Evolutionary conservation across 1,140 invertebrate species (phyloP).

Genomic region (Aleiodes sp.): DNA sequence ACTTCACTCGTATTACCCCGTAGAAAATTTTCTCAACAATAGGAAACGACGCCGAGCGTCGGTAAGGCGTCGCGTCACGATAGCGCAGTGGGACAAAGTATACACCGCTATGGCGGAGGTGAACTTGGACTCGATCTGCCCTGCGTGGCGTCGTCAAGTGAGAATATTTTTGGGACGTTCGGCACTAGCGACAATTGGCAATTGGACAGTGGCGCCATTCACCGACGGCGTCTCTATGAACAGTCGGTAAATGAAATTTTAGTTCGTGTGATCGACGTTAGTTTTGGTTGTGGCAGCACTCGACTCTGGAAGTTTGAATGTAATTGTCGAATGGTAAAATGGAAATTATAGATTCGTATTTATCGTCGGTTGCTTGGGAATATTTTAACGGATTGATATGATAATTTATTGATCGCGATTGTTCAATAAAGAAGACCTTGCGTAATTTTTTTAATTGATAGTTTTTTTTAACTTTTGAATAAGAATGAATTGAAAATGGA

Average conservation of each 20-base stretch:
- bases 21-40: slow-evolving; percentile 34
- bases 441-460: too few species aligned
- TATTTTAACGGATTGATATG: too few species aligned
- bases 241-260: not conserved
- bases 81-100: slow-evolving; percentile 47
- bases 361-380: too few species aligned
- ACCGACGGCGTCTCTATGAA: not conserved
- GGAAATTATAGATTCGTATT: too few species aligned
- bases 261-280: not conserved
- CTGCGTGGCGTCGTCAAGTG: slow-evolving; percentile 28
- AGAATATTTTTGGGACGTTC: not conserved
- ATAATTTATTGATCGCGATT: too few species aligned
- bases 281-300: not conserved
- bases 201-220: not conserved
- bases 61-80: slow-evolving; percentile 56
- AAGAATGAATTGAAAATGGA: too few species aligned
- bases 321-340: not conserved
- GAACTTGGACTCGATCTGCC: slow-evolving; percentile 22
- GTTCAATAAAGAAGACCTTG: too few species aligned
- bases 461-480: too few species aligned
- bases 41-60: slow-evolving; percentile 60
- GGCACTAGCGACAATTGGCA: not conserved
- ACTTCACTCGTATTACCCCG: slow-evolving; percentile 3
- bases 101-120: slow-evolving; percentile 57
- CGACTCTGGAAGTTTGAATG: not conserved